Percentiles rank a stretch among this genome's conserved stretches.
These are phyloP conservation scores for Drosophila ananassae DNA, from an alignment of 1,140 invertebrate genomes.

Conservation along the genomic window DNA sequence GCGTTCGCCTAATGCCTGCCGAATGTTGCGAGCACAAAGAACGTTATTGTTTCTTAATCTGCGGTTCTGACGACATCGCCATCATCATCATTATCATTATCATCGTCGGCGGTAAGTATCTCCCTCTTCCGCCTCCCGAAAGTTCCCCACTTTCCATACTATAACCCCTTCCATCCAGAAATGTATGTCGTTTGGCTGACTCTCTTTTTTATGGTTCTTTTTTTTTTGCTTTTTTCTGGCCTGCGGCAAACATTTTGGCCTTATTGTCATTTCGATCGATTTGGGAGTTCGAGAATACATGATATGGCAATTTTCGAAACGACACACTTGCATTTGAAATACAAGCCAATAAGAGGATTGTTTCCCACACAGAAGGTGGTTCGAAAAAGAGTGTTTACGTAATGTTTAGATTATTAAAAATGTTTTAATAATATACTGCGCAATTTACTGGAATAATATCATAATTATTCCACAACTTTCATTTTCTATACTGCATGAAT, in stretches of 20 bases:
- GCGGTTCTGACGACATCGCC: conserved; percentile 48
- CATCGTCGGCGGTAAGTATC: conserved; percentile 15
- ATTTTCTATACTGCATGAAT: background rate
- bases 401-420: background rate
- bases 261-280: conserved; percentile 44
- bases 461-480: background rate
- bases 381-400: background rate
- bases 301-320: conserved; percentile 33
- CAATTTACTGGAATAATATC: background rate
- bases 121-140: conserved; percentile 1
- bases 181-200: conserved; percentile 12
- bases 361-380: background rate
- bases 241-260: conserved; percentile 40
- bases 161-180: conserved; percentile 1
- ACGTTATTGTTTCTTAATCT: conserved; percentile 73
- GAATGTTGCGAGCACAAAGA: conserved; percentile 42
- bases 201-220: conserved; percentile 17
- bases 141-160: conserved; percentile 26
- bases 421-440: background rate
- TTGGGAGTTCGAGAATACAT: conserved; percentile 40
- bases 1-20: conserved; percentile 54
- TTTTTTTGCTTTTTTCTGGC: conserved; percentile 23
- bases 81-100: conserved; percentile 28
- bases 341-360: conserved; percentile 25
- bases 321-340: conserved; percentile 21